Evolutionary conservation across 2,113 vertebrate species (phyloP), one percentile per base, ranked within the genome.

Genomic region (Ranitomeya variabilis): DNA sequence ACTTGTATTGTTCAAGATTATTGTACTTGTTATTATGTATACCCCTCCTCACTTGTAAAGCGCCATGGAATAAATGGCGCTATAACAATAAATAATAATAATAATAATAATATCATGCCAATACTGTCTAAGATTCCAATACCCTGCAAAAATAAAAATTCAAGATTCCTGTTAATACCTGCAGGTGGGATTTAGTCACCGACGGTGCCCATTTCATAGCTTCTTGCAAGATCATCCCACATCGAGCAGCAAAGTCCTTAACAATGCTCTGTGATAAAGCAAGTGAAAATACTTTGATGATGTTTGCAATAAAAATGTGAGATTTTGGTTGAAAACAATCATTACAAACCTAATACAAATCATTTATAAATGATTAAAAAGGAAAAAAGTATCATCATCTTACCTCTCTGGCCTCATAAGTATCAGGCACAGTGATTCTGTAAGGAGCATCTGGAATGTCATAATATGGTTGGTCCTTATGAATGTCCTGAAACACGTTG

Each of bases 141-240:
- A 45, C 37, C 37, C 37, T 45, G 37, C 5, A 45, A 45, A 45
- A 45, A 45, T 45, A 45, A 64, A 9, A 66, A 9, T 1, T 52
- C 45, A 76, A 74, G 37, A 21, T 76, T 45, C 1, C 16, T 7
- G 10, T 26, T 15, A 59, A 60, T 92, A 98, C 98, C 97, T 99
- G 98, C 8, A 99, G 92, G 90, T 99, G 98, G 82, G 98, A 99
- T 91, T 99, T 99, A 71, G 98, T 99, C 89, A 98, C 98, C 0
- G 98, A 97, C 12, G 98, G 97, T 0, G 98, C 98, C 98, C 98
- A 99, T 83, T 99, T 99, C 98, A 99, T 99, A 7, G 98, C 98
- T 91, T 99, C 98, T 89, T 98, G 98, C 1, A 99, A 94, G 90
- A 99, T 98, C 95, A 98, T 98, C 57, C 96, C 98, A 92, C 98